These are phyloP conservation scores for Notiomystis cincta DNA, from an alignment of 2,113 vertebrate species.

Conservation along the genomic window DNA sequence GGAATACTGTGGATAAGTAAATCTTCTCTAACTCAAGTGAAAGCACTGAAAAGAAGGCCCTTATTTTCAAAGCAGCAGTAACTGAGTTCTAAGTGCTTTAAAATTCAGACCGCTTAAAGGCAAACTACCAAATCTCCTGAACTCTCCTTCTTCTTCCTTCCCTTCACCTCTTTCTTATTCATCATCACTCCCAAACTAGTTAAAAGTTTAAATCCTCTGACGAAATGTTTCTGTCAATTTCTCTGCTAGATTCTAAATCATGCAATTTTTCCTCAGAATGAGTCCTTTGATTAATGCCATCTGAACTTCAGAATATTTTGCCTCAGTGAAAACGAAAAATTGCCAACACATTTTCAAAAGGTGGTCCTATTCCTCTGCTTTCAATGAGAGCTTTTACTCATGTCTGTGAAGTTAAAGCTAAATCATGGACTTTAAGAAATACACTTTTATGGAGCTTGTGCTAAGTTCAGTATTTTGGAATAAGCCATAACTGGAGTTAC, in stretches of 20 bases:
- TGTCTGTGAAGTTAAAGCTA: background rate
- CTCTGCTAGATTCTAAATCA: background rate
- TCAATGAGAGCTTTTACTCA: background rate
- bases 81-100: background rate
- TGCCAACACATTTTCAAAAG: background rate
- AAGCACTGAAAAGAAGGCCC: background rate
- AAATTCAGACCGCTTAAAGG: background rate
- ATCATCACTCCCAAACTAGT: background rate
- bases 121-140: background rate
- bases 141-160: background rate
- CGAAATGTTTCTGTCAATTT: background rate
- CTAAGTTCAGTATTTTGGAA: background rate
- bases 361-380: background rate
- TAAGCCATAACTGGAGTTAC: background rate
- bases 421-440: background rate
- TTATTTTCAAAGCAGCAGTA: background rate
- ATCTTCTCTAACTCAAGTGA: background rate
- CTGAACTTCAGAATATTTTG: background rate
- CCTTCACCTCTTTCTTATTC: background rate
- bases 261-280: background rate
- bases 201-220: conserved; percentile 1
- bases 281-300: background rate
- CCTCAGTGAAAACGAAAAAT: background rate
- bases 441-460: background rate
- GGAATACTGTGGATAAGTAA: background rate